Evolutionary conservation across 1,140 invertebrate species (phyloP).

Genomic region (Pararge aegeria): DNA sequence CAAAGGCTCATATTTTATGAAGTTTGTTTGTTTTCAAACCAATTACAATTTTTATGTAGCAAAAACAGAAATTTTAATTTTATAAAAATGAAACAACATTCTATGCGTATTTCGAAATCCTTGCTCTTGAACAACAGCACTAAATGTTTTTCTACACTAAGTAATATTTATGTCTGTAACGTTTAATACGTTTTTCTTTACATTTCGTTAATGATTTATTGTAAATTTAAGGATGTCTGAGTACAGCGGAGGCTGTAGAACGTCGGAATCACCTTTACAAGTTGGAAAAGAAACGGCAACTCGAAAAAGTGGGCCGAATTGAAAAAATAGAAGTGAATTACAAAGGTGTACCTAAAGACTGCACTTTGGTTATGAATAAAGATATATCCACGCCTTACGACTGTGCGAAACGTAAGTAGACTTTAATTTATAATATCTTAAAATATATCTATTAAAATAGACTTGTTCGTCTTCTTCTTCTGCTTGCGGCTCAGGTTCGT

Average conservation of each 20-base stretch:
- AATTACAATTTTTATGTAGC: neutral
- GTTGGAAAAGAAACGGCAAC: constrained; percentile 88
- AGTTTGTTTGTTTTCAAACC: neutral
- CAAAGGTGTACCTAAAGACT: constrained; percentile 86
- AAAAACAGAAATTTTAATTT: neutral
- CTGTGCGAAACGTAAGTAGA: constrained; percentile 91
- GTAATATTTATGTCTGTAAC: constrained; percentile 9
- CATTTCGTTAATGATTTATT: neutral
- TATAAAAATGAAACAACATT: constrained; percentile 28
- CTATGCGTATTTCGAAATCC: constrained; percentile 25
- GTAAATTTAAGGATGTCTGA: constrained; percentile 56
- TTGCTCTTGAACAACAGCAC: constrained; percentile 20
- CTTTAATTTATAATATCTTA: neutral
- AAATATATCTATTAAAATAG: too few relatives aligned
- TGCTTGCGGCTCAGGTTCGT: too few relatives aligned
- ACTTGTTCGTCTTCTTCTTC: too few relatives aligned
- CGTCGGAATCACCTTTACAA: constrained; percentile 87
- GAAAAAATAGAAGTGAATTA: constrained; percentile 96
- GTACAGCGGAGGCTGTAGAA: constrained; percentile 65
- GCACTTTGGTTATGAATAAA: constrained; percentile 94
- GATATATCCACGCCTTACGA: constrained; percentile 94
- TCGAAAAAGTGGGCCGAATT: constrained; percentile 86
- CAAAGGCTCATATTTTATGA: neutral
- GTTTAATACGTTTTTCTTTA: neutral
- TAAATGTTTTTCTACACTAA: constrained; percentile 14